Base-by-base conservation (phyloP, 2,797 vertebrate species). In the Gymnodraco acuticeps region DNA sequence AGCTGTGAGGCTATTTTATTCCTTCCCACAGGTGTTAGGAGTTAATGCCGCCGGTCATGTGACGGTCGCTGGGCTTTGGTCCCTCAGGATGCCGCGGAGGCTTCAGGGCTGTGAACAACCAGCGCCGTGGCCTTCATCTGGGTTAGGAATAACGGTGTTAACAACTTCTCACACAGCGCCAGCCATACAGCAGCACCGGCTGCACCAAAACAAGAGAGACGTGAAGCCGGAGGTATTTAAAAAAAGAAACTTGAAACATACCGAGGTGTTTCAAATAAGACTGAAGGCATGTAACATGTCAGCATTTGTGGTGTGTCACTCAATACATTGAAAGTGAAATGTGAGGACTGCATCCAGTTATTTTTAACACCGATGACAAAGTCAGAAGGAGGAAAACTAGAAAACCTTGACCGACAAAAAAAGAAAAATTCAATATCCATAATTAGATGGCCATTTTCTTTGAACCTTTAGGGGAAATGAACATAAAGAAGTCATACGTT, bases 131-230 rank as follows among this genome's bases (percentile, higher is more conserved):
- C 87, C 88, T 91, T 93, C 84, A 79, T 85, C 79, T 75, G 78
- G 20, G 86, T 89, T 90, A 86, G 87, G 89, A 94, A 94, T 92
- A 93, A 89, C 86, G 50, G 90, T 85, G 91, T 92, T 92, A 92
- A 94, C 91, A 91, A 89, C 89, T 88, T 92, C 86, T 87, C 88
- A 77, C 85, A 80, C 67, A 60, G 73, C 43, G 5, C 64, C 64
- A 64, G 82, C 73, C 60, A 23, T 17, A 80, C 78, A 72, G 77
- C 81, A 81, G 79, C 82, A 43, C 55, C 5, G 61, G 42, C 73
- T 17, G 63, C 70, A 14, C 75, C 77, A 78, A 85, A 54, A 84
- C 77, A 77, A 81, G 78, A 74, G 56, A 70, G 64, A 73, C 0
- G 46, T 16, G 59, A 58, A 56, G 76, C 53, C 43, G 64, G 33